These are phyloP conservation scores for Malurus alboscapulatus DNA, from an alignment of 2,113 vertebrate genomes.

Conservation along the genomic window DNA sequence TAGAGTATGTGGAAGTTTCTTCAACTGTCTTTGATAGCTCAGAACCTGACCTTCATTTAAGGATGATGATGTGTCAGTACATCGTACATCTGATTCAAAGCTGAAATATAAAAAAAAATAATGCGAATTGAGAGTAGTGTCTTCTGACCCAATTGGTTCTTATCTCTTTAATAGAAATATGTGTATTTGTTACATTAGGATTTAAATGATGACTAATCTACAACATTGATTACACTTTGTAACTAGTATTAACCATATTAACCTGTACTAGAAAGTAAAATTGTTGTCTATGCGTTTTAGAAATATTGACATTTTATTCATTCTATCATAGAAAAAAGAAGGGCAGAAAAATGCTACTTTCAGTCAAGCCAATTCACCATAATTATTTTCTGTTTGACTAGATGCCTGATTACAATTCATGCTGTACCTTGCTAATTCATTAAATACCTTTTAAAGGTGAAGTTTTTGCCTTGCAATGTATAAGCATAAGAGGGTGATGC, in stretches of 20 bases:
- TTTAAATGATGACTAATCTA: background rate
- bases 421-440: background rate
- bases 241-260: background rate
- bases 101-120: background rate
- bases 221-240: background rate
- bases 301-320: background rate
- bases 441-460: background rate
- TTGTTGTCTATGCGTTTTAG: background rate
- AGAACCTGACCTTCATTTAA: background rate
- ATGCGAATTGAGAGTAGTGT: background rate
- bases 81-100: background rate
- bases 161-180: background rate
- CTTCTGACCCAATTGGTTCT: background rate
- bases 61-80: background rate
- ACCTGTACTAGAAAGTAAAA: background rate
- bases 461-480: background rate
- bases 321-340: background rate
- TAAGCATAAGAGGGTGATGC: background rate
- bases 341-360: background rate
- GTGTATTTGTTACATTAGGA: background rate
- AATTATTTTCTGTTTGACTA: constrained; percentile 41
- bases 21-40: background rate
- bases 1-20: background rate
- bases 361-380: background rate
- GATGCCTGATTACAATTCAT: background rate